Conservation (phyloP, 1,140 invertebrate species). For the Saccostrea echinata region DNA sequence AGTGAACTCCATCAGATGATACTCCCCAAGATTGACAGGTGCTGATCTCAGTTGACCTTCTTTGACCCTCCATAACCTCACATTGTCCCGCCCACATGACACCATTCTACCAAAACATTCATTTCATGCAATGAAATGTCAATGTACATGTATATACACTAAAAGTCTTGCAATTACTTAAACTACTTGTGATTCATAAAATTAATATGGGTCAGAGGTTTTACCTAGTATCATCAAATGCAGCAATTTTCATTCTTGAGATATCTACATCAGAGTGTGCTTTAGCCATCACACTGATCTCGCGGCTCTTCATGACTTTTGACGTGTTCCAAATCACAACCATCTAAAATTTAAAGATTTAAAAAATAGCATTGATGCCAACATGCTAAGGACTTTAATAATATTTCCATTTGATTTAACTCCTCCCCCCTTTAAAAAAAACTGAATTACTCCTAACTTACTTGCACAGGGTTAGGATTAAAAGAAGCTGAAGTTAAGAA, state of each 20-base stretch:
- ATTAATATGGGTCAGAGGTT: not conserved
- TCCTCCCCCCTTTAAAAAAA: too few relatives aligned
- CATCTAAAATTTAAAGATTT: constrained; percentile 66
- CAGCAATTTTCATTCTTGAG: constrained; percentile 72
- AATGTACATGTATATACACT: not conserved
- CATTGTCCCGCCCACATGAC: constrained; percentile 79
- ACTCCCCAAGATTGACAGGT: constrained; percentile 76
- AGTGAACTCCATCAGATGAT: constrained; percentile 78
- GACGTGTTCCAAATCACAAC: constrained; percentile 79
- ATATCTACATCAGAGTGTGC: constrained; percentile 76
- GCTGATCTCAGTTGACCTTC: constrained; percentile 77
- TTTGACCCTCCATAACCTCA: constrained; percentile 78
- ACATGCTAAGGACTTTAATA: not conserved
- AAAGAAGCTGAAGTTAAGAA: too few relatives aligned
- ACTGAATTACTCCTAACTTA: too few relatives aligned
- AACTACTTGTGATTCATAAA: not conserved
- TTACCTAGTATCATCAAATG: constrained; percentile 78
- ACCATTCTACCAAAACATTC: constrained; percentile 72
- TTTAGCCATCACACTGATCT: constrained; percentile 54
- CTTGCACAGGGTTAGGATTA: too few relatives aligned
- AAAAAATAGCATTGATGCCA: constrained; percentile 21
- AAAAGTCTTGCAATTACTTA: not conserved
- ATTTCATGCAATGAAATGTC: not conserved
- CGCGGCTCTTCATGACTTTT: constrained; percentile 69
- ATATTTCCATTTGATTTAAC: not conserved